Conservation (phyloP, 2,888 invertebrate genomes). For the Hyalella azteca region DNA sequence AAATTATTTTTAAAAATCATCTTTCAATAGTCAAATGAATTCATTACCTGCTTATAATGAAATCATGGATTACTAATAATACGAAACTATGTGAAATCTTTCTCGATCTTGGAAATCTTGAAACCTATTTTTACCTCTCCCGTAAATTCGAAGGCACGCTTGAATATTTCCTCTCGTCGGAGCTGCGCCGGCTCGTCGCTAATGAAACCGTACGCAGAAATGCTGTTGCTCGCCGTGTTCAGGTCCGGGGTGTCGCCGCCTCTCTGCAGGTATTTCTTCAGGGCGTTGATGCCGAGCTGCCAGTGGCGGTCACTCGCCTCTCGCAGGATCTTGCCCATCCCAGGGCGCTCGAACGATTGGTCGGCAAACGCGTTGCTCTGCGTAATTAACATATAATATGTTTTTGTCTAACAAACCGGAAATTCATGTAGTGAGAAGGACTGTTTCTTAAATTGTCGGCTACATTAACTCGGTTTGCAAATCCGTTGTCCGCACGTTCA, state of each 20-base stretch:
- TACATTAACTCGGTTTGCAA: too few relatives aligned
- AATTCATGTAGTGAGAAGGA: too few relatives aligned
- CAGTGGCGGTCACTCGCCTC: constrained; percentile 49
- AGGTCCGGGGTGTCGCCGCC: constrained; percentile 38
- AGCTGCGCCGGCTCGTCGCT: not conserved
- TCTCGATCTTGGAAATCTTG: too few relatives aligned
- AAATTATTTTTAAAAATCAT: too few relatives aligned
- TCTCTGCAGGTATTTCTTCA: constrained; percentile 49
- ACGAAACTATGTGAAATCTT: too few relatives aligned
- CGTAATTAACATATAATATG: not conserved
- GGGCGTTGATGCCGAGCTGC: constrained; percentile 46
- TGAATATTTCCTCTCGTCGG: not conserved
- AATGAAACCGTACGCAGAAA: not conserved
- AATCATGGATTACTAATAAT: too few relatives aligned
- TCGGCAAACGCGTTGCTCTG: constrained; percentile 47
- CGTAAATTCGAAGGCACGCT: not conserved
- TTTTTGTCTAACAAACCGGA: too few relatives aligned
- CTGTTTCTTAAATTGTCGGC: too few relatives aligned
- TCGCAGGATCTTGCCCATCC: constrained; percentile 48
- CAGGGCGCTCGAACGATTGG: constrained; percentile 47
- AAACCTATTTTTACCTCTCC: constrained; percentile 40
- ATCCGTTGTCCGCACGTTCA: too few relatives aligned
- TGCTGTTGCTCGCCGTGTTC: not conserved
- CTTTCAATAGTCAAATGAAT: too few relatives aligned
- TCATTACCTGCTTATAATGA: too few relatives aligned